Evolutionary conservation across 2,797 vertebrate species (phyloP).

Genomic region (Philypnodon macrostomus): DNA sequence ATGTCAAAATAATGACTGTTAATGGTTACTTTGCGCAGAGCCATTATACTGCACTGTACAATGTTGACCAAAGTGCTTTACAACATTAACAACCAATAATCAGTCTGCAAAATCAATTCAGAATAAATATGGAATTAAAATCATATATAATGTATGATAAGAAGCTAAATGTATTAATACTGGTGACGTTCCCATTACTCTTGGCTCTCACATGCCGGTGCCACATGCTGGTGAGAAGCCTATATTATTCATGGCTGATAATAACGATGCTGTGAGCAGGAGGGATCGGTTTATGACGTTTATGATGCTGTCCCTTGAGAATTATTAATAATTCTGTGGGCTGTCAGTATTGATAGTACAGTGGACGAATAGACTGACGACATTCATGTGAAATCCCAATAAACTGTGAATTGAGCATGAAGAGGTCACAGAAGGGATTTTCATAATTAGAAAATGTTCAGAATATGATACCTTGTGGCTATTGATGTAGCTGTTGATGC

Average conservation of each 20-base stretch:
- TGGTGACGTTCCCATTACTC: not conserved
- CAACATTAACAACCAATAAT: too few species aligned
- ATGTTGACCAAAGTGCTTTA: too few species aligned
- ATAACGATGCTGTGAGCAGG: constrained; percentile 37
- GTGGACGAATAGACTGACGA: not conserved
- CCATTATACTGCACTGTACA: too few species aligned
- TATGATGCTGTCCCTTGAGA: constrained; percentile 27
- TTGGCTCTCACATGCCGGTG: constrained; percentile 12
- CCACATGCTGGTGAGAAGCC: constrained; percentile 17
- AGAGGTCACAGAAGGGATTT: not conserved
- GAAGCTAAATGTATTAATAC: not conserved
- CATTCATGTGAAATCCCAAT: not conserved
- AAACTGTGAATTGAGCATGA: not conserved
- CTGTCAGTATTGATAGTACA: constrained; percentile 7
- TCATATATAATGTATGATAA: too few species aligned
- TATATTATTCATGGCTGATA: constrained; percentile 47
- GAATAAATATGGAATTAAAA: too few species aligned
- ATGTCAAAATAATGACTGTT: too few species aligned
- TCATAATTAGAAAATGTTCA: not conserved
- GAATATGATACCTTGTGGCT: not conserved
- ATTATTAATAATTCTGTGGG: constrained; percentile 18
- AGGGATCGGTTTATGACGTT: constrained; percentile 42
- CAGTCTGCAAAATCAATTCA: too few species aligned
- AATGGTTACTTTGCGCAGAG: too few species aligned
- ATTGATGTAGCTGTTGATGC: not conserved